Evolutionary conservation across 2,113 vertebrate species (phyloP).

Genomic region (Andinoacara biseriatus): DNA sequence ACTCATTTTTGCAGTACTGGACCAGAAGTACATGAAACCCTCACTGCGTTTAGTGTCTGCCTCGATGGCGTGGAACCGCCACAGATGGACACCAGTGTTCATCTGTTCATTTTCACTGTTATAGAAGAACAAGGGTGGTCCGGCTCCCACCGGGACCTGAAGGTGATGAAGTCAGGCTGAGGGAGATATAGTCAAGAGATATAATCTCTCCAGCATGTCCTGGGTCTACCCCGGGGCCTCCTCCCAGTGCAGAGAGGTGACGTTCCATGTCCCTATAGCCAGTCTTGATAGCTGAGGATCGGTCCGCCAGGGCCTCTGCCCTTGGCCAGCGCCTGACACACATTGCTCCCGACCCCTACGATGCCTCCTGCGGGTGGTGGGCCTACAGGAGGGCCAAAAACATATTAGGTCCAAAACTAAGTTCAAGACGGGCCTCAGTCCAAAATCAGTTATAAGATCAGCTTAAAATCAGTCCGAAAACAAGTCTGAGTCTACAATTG

Average conservation of each 20-base stretch:
- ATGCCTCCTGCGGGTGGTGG: too few species aligned
- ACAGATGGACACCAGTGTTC: neutral
- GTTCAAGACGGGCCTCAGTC: neutral
- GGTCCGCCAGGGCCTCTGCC: too few species aligned
- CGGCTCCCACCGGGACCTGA: fast-evolving
- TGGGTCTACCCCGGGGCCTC: too few species aligned
- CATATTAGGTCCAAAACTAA: neutral
- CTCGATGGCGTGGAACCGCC: neutral
- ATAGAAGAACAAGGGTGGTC: fast-evolving
- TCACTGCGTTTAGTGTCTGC: neutral
- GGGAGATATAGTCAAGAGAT: too few species aligned
- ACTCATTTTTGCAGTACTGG: neutral
- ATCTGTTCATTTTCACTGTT: too few species aligned
- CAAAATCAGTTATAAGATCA: neutral
- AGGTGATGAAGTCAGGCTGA: neutral
- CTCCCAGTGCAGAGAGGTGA: too few species aligned
- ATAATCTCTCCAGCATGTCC: too few species aligned
- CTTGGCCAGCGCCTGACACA: too few species aligned
- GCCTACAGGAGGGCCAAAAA: too few species aligned
- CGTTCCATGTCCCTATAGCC: too few species aligned
- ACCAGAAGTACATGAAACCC: neutral
- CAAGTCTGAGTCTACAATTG: neutral
- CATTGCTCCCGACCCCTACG: too few species aligned
- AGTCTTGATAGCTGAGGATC: too few species aligned
- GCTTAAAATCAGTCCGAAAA: neutral